A percentile compares a stretch with the other conserved stretches of the same genome.
Conservation (phyloP, 2,113 vertebrate genomes). For the Amblyopsis rosae region DNA sequence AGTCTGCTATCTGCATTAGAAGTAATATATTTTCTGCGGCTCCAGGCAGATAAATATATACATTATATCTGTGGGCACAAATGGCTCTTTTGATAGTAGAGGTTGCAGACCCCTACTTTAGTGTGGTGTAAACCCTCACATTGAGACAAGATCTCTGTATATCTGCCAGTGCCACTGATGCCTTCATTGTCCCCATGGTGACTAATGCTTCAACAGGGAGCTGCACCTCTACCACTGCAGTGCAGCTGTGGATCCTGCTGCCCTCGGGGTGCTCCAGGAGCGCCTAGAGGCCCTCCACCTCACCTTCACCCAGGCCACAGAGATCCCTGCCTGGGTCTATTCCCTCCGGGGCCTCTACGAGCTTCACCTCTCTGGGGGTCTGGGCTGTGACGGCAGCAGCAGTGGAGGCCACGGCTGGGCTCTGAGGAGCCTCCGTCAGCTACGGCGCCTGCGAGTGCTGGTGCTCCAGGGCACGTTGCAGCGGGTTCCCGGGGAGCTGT, state of each 20-base stretch:
- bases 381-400: conserved; percentile 66
- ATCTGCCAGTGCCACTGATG: too few relatives aligned
- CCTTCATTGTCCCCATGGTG: background rate
- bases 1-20: too few relatives aligned
- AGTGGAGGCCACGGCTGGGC: conserved; percentile 70
- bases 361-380: conserved; percentile 73
- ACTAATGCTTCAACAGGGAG: conserved; percentile 59
- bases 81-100: too few relatives aligned
- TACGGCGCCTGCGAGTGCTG: conserved; percentile 70
- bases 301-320: conserved; percentile 71
- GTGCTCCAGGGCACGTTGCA: conserved; percentile 66
- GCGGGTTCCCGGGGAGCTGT: conserved; percentile 70
- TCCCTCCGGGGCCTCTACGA: conserved; percentile 72
- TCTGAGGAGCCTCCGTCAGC: conserved; percentile 68
- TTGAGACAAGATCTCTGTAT: too few relatives aligned
- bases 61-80: too few relatives aligned
- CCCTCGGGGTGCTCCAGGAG: conserved; percentile 69
- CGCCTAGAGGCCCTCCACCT: conserved; percentile 73
- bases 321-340: conserved; percentile 77
- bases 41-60: too few relatives aligned
- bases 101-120: too few relatives aligned
- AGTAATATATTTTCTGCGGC: too few relatives aligned
- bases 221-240: conserved; percentile 77
- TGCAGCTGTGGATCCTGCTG: conserved; percentile 68
- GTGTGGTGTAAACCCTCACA: too few relatives aligned